Percentiles rank a stretch among this genome's conserved stretches.
Evolutionary conservation across 2,888 invertebrate species (phyloP).

Genomic region (Lycophotia porphyrea): DNA sequence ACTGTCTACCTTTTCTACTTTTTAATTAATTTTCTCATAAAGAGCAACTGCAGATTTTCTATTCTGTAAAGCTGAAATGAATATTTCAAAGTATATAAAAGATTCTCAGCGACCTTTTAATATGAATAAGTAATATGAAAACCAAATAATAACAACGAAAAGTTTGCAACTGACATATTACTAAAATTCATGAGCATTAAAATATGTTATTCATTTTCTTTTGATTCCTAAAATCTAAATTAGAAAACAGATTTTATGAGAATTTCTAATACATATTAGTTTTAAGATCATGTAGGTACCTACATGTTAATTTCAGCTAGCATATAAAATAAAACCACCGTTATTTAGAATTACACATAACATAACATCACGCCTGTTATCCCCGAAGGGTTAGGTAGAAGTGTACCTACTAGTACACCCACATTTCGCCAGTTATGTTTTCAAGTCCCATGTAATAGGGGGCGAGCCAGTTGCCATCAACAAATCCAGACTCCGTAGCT

Average conservation of each 20-base stretch:
- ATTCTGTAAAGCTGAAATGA: neutral
- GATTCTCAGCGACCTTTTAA: neutral
- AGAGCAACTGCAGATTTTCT: neutral
- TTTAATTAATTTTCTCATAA: neutral
- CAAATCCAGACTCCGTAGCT: too few relatives aligned
- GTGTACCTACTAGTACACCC: too few relatives aligned
- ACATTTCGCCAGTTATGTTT: too few relatives aligned
- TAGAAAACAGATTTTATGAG: neutral
- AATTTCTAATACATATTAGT: neutral
- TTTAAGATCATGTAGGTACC: neutral
- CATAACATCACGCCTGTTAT: too few relatives aligned
- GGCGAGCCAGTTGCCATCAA: too few relatives aligned
- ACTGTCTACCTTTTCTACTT: neutral
- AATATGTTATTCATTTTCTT: slow-evolving; percentile 3
- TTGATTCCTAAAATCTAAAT: slow-evolving; percentile 2
- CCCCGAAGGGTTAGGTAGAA: too few relatives aligned
- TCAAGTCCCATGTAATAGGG: too few relatives aligned
- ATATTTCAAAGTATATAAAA: neutral
- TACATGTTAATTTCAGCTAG: neutral
- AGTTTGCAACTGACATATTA: slow-evolving; percentile 37
- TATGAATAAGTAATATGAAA: neutral
- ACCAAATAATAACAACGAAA: neutral
- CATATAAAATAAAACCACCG: neutral
- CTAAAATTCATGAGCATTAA: slow-evolving; percentile 20
- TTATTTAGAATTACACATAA: neutral